Evolutionary conservation across 2,113 vertebrate genomes (phyloP).

Genomic region (Hippocampus mohnikei): DNA sequence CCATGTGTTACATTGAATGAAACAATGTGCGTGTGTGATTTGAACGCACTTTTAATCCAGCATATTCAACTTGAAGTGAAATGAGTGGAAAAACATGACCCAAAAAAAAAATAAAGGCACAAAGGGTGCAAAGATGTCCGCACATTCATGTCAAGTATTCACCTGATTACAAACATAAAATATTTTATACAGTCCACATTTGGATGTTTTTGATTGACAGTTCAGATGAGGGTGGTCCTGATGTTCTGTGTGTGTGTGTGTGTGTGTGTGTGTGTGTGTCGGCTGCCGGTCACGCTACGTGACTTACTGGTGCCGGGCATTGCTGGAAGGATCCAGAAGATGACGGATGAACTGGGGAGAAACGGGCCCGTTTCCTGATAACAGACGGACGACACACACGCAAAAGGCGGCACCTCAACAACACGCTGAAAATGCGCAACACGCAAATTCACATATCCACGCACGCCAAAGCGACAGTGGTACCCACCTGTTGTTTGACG

Average conservation of each 20-base stretch:
- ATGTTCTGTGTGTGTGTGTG: no score
- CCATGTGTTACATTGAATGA: neutral
- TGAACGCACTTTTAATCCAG: no score
- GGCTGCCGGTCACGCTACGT: neutral
- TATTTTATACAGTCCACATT: neutral
- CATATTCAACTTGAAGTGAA: no score
- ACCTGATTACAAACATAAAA: neutral
- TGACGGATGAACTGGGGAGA: neutral
- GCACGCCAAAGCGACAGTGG: no score
- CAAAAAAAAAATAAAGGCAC: neutral
- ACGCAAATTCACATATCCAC: neutral
- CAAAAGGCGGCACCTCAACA: neutral
- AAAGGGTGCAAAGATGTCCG: neutral
- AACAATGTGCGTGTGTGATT: neutral
- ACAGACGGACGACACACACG: conserved; percentile 2
- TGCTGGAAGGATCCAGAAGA: neutral
- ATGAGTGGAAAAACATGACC: neutral
- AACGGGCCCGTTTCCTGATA: conserved; percentile 5
- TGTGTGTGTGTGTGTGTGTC: neutral
- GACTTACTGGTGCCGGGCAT: conserved; percentile 31
- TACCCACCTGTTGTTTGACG: neutral
- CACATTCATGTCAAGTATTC: neutral
- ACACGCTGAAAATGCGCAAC: neutral
- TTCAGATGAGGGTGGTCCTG: no score
- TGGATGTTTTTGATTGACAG: neutral